phyloP scores from a whole-genome alignment of 2,113 vertebrate genomes.

The Sceloporus undulatus region DNA sequence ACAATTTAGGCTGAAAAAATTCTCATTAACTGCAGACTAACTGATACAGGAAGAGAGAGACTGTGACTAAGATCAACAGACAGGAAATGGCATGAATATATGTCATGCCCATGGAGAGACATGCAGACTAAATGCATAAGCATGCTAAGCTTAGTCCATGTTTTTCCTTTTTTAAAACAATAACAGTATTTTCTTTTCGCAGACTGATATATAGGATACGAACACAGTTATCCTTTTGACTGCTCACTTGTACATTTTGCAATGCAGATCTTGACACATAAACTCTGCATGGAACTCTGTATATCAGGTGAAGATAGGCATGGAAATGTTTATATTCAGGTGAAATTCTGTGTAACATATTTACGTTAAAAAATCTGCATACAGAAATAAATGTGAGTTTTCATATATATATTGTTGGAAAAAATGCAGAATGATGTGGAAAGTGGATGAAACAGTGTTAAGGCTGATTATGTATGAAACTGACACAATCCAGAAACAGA shows the following conservation, averaged over 20 bases:
- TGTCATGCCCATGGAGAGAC: no score
- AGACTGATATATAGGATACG: background rate
- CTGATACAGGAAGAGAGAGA: no score
- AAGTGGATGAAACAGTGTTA: background rate
- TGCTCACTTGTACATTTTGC: background rate
- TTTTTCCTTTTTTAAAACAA: no score
- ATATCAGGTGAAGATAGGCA: background rate
- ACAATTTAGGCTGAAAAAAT: no score
- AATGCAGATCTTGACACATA: background rate
- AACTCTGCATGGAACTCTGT: background rate
- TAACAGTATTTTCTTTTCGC: background rate
- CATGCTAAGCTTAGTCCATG: no score
- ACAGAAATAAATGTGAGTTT: background rate
- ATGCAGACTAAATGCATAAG: no score
- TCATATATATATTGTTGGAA: background rate
- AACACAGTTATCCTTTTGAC: background rate
- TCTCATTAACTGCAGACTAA: no score
- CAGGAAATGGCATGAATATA: no score
- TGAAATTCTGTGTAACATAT: background rate
- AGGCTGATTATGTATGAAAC: no score
- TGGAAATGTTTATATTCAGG: background rate
- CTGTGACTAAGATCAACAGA: no score
- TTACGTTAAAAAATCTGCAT: background rate
- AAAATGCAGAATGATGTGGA: background rate
- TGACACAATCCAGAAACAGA: no score